Conservation (phyloP, 2,888 invertebrate genomes). For the Ormyrus nitidulus region DNA sequence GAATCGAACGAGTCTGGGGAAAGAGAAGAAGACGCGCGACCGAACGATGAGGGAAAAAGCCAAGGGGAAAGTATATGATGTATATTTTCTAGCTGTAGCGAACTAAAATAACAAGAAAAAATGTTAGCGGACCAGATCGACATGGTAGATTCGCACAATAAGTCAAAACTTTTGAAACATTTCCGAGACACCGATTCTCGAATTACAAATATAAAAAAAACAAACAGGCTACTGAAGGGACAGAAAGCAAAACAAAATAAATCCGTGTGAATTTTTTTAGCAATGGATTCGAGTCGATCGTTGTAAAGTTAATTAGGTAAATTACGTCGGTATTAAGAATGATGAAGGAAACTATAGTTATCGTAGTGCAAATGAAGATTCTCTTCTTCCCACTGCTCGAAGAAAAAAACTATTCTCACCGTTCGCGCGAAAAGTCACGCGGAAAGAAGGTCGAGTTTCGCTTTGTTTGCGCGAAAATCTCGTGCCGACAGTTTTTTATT, state of each 20-base stretch:
- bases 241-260: constrained; percentile 11
- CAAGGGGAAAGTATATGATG: constrained; percentile 54
- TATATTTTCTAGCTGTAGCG: constrained; percentile 56
- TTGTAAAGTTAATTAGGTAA: constrained; percentile 30
- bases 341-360: background rate
- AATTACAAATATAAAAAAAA: constrained; percentile 35
- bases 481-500: too few species aligned
- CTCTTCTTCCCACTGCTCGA: constrained; percentile 24
- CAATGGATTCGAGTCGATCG: constrained; percentile 15
- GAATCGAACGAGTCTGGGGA: background rate
- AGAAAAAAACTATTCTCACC: background rate
- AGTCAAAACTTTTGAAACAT: constrained; percentile 55
- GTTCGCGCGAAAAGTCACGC: too few species aligned
- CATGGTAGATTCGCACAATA: constrained; percentile 57
- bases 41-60: constrained; percentile 28
- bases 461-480: too few species aligned
- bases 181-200: constrained; percentile 39
- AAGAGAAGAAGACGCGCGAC: constrained; percentile 19
- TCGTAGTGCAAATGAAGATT: background rate
- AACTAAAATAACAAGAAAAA: constrained; percentile 53
- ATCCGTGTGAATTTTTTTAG: constrained; percentile 28
- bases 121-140: constrained; percentile 57
- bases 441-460: too few species aligned
- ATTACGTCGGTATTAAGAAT: constrained; percentile 8
- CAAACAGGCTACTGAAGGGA: constrained; percentile 7